Base-by-base conservation (phyloP, 2,797 vertebrate genomes). In the Propithecus deckenii region DNA sequence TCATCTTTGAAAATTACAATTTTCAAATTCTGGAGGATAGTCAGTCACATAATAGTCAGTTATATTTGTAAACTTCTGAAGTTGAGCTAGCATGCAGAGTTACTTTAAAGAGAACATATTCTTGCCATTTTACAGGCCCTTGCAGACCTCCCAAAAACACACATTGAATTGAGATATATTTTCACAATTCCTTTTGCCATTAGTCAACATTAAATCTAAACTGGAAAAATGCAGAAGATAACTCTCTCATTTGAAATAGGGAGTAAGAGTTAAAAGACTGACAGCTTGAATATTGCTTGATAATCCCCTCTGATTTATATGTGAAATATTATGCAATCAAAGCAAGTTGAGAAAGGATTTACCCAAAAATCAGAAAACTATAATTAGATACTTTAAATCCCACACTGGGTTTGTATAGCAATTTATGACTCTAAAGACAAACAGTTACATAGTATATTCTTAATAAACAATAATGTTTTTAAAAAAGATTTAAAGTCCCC, bases 301-400 rank as follows among this genome's bases (percentile, higher is more conserved):
- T 94, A 46, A 93, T 59, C 78, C 63, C 23, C 38, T 95, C 96
- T 63, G 23, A 2, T 0, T 96, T 95, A 94, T 91, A 35, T 89
- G 81, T 95, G 81, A 96, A 75, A 48, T 78, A 59, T 69, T 55
- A 93, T 65, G 0, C 5, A 9, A 3, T 46, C 75, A 46, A 63
- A 86, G 52, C 95, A 93, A 22, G 35, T 32, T 32, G 90, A 84
- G 61, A 50, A 91, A 92, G 46, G 48, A 86, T 93, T 87, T 38
- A 30, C 43, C 69, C 20, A 65, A 41, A 81, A 28, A 59, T 78
- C 83, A 97, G 59, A 76, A 92, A 87, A 79, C 22, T 83, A 6
- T 59, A 89, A 61, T 59, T 85, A 67, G 61, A 7, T 13, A 30
- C 87, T 95, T 97, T 76, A 50, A 96, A 97, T 97, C 91, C 48